Evolutionary conservation across 2,797 vertebrate genomes (phyloP), one percentile per base, ranked within the genome.

Genomic region (Sardinella longiceps): DNA sequence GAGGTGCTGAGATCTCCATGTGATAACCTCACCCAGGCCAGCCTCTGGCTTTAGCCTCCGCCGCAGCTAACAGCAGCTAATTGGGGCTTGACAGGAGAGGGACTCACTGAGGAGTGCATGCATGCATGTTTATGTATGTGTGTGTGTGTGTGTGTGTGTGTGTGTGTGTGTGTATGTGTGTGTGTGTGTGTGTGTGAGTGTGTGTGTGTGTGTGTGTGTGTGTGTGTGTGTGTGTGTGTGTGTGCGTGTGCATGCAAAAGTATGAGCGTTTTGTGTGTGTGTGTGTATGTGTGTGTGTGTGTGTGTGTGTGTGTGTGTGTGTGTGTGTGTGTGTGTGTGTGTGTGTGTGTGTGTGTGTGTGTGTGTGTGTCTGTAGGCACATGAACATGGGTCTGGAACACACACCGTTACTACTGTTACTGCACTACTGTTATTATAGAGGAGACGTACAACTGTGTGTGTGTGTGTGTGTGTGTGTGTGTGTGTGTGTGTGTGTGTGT

Each of bases 21-120:
- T 53, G 51, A 82, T 80, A 50, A 43, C 28, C 53, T 80, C 43
- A 43, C 28, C 53, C 7, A 33, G 51, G 45, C 80, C 48, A 60
- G 74, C n/a, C 46, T 48, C 11, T 80, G 81, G 51, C 46, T 84
- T 70, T 82, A 18, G 66, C 66, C 66, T 14, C 33, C 39, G 58
- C 50, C 82, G 60, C 33, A 43, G 56, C 81, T 87, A 86, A 88
- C 85, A 60, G 28, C n/a, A 82, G 66, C 46, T 86, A 85, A 88
- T 87, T 81, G 87, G 84, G 43, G 25, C 80, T 60, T 84, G 86
- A 87, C 86, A 86, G 66, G 82, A 51, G 84, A 85, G 70, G 70
- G 84, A 28, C 58, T 63, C 5, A 84, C n/a, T 10, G 23, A 43
- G 45, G 82, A 84, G 84, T 83, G 80, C 80, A 80, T 46, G 20